These are phyloP conservation scores for Amorpha juglandis DNA, from an alignment of 2,888 invertebrate species.

Conservation along the genomic window DNA sequence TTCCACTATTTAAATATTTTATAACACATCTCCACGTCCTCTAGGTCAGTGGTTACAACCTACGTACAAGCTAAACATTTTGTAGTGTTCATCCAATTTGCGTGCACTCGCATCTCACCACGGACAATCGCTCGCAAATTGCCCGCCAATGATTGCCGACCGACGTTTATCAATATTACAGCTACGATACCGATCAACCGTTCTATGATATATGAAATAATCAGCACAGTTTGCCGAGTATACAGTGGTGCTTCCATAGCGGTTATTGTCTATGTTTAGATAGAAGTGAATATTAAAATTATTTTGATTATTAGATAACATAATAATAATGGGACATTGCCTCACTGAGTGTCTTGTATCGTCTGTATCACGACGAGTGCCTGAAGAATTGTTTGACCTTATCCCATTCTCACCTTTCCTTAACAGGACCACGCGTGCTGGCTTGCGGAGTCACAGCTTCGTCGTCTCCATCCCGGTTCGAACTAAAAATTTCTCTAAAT, in stretches of 20 bases:
- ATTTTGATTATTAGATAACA: too few relatives aligned
- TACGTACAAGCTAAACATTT: conserved; percentile 55
- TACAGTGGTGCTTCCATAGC: conserved; percentile 38
- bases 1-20: too few relatives aligned
- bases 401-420: too few relatives aligned
- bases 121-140: conserved; percentile 81
- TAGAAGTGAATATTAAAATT: too few relatives aligned
- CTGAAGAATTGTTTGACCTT: too few relatives aligned
- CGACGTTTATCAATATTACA: conserved; percentile 81
- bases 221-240: conserved; percentile 41
- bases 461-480: too few relatives aligned
- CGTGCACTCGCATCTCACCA: conserved; percentile 71
- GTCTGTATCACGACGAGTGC: too few relatives aligned
- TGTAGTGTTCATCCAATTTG: conserved; percentile 70
- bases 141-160: conserved; percentile 74
- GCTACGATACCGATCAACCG: conserved; percentile 50
- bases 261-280: not conserved
- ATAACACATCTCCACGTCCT: conserved; percentile 25
- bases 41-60: conserved; percentile 34
- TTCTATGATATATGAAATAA: conserved; percentile 38
- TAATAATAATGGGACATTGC: too few relatives aligned
- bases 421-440: too few relatives aligned
- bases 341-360: too few relatives aligned
- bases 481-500: too few relatives aligned
- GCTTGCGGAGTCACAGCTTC: too few relatives aligned